Base-by-base conservation (phyloP, 2,113 vertebrate genomes). In the Psettodes erumei region DNA sequence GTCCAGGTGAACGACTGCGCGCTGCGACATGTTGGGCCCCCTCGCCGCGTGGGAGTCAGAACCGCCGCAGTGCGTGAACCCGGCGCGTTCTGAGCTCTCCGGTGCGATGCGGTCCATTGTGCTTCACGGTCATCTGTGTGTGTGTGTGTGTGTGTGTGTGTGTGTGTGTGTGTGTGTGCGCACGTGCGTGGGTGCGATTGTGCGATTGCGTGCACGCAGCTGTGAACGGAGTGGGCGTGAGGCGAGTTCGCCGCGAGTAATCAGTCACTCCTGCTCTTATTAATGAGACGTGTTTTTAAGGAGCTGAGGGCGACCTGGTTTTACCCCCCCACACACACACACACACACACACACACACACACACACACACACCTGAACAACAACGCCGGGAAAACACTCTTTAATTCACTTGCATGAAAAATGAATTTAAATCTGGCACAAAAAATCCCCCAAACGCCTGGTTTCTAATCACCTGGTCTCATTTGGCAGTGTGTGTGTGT, bases 241-340 rank as follows among this genome's bases (percentile, higher is more conserved):
- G 79, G 71, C 68, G 64, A 85, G 66, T 82, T 38, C 76, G 65
- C 58, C 74, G 66, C 67, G 67, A 82, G 48, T 79, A 75, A 83
- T 89, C 73, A 69, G 50, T 83, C 47, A 58, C 74, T 56, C 77
- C 80, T 77, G 50, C 71, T 77, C 81, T 87, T 72, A 83, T 90
- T 87, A 86, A 86, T 74, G 75, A 75, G 73, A 81, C 76, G 81
- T 76, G 79, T 83, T 90, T 89, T 88, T 85, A 83, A 85, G 82
- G 77, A 83, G 59, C 68, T 61, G 38, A 70, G 72, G 87, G 84
- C 80, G 76, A 81, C 80, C 76, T 78, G 81, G n/a, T n/a, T n/a
- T n/a, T n/a, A n/a, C n/a, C n/a, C n/a, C n/a, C n/a, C n/a, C n/a
- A n/a, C n/a, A n/a, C n/a, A n/a, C n/a, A n/a, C n/a, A n/a, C n/a